Conservation (phyloP, 2,113 vertebrate genomes). For the Athene noctua region DNA sequence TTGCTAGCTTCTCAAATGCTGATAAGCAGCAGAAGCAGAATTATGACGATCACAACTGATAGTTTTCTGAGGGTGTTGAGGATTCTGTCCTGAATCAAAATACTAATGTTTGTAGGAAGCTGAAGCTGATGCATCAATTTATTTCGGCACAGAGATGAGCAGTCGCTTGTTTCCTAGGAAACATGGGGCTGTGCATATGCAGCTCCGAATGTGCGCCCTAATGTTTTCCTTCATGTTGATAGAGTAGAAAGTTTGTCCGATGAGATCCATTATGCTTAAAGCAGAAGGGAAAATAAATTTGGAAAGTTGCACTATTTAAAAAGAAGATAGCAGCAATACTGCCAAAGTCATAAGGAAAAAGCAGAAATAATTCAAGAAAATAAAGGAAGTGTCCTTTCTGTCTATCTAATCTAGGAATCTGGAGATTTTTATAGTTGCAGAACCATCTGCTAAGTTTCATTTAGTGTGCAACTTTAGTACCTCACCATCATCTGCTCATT, state of each 20-base stretch:
- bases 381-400: conserved; percentile 26
- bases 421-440: conserved; percentile 48
- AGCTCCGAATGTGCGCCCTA: conserved; percentile 8
- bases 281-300: conserved; percentile 48
- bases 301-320: conserved; percentile 12
- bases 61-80: neutral
- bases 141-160: conserved; percentile 59
- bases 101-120: conserved; percentile 18
- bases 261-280: conserved; percentile 55
- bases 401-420: conserved; percentile 1
- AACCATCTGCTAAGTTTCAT: conserved; percentile 60
- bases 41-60: neutral
- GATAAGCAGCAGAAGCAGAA: neutral
- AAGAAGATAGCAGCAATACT: neutral
- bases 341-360: conserved; percentile 13
- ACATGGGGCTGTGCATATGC: conserved; percentile 55
- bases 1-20: neutral
- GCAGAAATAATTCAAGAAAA: conserved; percentile 46
- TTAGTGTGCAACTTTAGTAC: conserved; percentile 46
- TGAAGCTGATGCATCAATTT: conserved; percentile 33
- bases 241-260: conserved; percentile 37
- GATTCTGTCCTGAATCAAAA: conserved; percentile 28
- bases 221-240: conserved; percentile 44
- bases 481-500: conserved; percentile 41
- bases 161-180: conserved; percentile 71